Evolutionary conservation across 92 coral and sea anemone genomes (phyloP).

Genomic region (Siderastrea radians): DNA sequence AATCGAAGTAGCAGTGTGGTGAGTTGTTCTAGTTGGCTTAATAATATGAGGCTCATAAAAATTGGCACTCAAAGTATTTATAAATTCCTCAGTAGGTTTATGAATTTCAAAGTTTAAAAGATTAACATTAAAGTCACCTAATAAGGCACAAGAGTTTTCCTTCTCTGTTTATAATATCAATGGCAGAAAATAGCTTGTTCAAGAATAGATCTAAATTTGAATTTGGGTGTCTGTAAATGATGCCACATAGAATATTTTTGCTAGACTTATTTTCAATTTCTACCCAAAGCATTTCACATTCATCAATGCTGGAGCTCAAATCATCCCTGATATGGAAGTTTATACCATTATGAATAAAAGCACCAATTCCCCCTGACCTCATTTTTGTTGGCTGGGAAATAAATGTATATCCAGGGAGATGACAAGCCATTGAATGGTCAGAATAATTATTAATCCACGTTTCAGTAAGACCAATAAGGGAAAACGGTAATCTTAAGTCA

Average conservation of each 20-base stretch:
- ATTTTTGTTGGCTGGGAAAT: slow-evolving; percentile 51
- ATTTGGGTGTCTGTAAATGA: slow-evolving; percentile 40
- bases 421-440: neutral
- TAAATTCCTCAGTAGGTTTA: slow-evolving; percentile 63
- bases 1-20: slow-evolving; percentile 68
- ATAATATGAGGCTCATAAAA: slow-evolving; percentile 61
- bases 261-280: too few species aligned
- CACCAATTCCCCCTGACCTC: slow-evolving; percentile 70
- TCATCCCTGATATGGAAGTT: slow-evolving; percentile 42
- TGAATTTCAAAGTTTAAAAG: slow-evolving; percentile 63
- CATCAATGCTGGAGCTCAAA: slow-evolving; percentile 44
- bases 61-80: slow-evolving; percentile 48
- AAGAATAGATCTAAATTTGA: slow-evolving; percentile 36
- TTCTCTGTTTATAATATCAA: slow-evolving; percentile 43
- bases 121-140: slow-evolving; percentile 61
- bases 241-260: slow-evolving; percentile 20
- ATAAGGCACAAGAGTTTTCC: slow-evolving; percentile 19
- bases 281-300: slow-evolving; percentile 48
- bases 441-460: slow-evolving; percentile 39
- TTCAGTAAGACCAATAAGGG: slow-evolving; percentile 62
- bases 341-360: slow-evolving; percentile 36
- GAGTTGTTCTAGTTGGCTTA: slow-evolving; percentile 66
- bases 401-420: slow-evolving; percentile 50
- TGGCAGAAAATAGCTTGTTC: slow-evolving; percentile 16
- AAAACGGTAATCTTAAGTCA: slow-evolving; percentile 47